Conservation (phyloP, 2,888 invertebrate genomes). For the Pelosia muscerda region DNA sequence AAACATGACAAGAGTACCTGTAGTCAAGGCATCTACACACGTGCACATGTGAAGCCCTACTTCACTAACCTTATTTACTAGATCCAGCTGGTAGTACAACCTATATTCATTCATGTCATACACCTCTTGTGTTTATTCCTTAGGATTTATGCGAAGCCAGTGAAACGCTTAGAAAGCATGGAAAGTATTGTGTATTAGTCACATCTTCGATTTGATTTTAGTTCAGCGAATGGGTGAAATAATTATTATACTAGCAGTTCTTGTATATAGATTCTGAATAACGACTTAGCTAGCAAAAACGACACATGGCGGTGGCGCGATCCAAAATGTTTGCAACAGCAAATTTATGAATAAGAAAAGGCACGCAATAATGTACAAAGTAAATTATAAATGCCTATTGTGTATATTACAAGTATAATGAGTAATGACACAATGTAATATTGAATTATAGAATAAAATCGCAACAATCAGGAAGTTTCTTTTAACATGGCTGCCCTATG, state of each 20-base stretch:
- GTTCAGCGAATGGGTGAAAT: background rate
- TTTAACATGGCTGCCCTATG: slow-evolving; percentile 73
- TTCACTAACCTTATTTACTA: slow-evolving; percentile 77
- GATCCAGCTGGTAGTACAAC: slow-evolving; percentile 64
- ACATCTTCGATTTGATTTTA: background rate
- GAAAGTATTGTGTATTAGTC: background rate
- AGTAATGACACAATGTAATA: slow-evolving; percentile 39
- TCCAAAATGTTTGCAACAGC: slow-evolving; percentile 25
- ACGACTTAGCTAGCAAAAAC: slow-evolving; percentile 24
- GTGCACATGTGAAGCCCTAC: slow-evolving; percentile 75
- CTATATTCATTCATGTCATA: slow-evolving; percentile 62
- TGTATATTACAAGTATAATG: slow-evolving; percentile 41
- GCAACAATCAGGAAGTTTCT: slow-evolving; percentile 64
- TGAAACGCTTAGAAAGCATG: slow-evolving; percentile 22
- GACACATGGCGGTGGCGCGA: slow-evolving; percentile 26
- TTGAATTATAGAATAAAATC: slow-evolving; percentile 52
- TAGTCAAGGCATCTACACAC: slow-evolving; percentile 65
- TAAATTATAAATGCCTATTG: slow-evolving; percentile 23
- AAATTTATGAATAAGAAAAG: slow-evolving; percentile 38
- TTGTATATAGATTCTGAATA: slow-evolving; percentile 33
- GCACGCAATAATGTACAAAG: slow-evolving; percentile 34
- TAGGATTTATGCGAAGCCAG: slow-evolving; percentile 27
- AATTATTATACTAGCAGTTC: slow-evolving; percentile 22
- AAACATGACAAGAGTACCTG: slow-evolving; percentile 57
- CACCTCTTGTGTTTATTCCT: slow-evolving; percentile 28